Conservation (phyloP, 2,888 invertebrate genomes). For the Julus scanicus region DNA sequence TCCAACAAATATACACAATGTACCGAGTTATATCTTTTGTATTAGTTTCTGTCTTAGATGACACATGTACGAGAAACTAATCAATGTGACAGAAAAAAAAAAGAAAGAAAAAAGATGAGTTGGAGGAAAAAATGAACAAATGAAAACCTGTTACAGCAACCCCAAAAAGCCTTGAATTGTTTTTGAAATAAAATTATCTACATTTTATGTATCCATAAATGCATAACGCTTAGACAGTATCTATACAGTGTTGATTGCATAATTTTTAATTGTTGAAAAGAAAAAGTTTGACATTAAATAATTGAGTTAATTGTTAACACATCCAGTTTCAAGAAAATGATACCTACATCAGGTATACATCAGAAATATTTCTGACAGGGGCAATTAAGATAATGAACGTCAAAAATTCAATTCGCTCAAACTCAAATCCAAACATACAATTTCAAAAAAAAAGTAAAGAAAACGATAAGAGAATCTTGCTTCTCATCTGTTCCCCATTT, state of each 20-base stretch:
- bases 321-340: too few relatives aligned
- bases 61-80: not conserved
- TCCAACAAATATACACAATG: constrained; percentile 27
- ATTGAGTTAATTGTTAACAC: too few relatives aligned
- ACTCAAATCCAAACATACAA: not conserved
- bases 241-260: too few relatives aligned
- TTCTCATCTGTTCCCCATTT: not conserved
- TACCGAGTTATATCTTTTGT: constrained; percentile 32
- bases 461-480: not conserved
- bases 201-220: too few relatives aligned
- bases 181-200: too few relatives aligned
- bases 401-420: too few relatives aligned
- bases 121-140: not conserved
- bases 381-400: too few relatives aligned
- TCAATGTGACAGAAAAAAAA: not conserved
- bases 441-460: not conserved
- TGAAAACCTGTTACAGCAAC: not conserved
- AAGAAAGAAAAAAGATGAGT: not conserved
- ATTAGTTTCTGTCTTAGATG: not conserved
- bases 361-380: too few relatives aligned
- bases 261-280: too few relatives aligned
- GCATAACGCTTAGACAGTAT: too few relatives aligned
- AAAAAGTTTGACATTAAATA: too few relatives aligned
- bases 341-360: too few relatives aligned
- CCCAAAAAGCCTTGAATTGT: not conserved